Evolutionary conservation across 1,140 invertebrate species (phyloP), one percentile per base, ranked within the genome.

Genomic region (Drosophila bipectinata): DNA sequence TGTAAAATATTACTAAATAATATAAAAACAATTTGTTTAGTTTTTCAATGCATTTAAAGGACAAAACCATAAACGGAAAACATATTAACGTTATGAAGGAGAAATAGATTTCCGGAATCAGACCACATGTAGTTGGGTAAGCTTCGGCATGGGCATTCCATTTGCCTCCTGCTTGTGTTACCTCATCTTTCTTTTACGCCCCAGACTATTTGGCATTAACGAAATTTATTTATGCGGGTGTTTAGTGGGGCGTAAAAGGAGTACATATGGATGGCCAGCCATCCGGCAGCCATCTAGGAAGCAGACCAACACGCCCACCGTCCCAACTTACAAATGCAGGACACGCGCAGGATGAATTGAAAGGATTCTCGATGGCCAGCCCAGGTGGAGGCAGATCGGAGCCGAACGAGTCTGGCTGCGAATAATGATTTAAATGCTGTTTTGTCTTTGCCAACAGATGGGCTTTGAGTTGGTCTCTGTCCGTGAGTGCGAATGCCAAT

Each of bases 151-250:
- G 57, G 57, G 48, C 52, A 82, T 88, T 79, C 72, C 76, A 66
- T 88, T 82, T 51, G 66, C 45, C 67, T 44, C 63, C 63, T 51
- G 67, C 54, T 76, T 63, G 74, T 75, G 73, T 75, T 87, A 87
- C 82, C 82, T 87, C 82, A 85, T 85, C 82, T 85, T 88, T 88
- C 83, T 88, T 88, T 88, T 88, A 79, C 83, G 83, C 76, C 85
- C 76, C 67, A 88, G 83, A 88, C 83, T 83, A 88, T 88, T 88
- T 74, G 83, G 83, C 83, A 88, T 88, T 88, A 88, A 83, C 83
- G 64, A 89, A 89, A 89, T 89, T 89, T 89, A 89, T 89, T 89
- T 90, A 90, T 90, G 81, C 85, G 85, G 77, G 85, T 90, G 73
- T 89, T 89, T 89, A 89, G 80, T 89, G 85, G 75, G 85, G 85